Percentiles rank a stretch among this genome's conserved stretches.
These are phyloP conservation scores for Taxidea taxus DNA, from an alignment of 2,113 vertebrate genomes.

Conservation along the genomic window DNA sequence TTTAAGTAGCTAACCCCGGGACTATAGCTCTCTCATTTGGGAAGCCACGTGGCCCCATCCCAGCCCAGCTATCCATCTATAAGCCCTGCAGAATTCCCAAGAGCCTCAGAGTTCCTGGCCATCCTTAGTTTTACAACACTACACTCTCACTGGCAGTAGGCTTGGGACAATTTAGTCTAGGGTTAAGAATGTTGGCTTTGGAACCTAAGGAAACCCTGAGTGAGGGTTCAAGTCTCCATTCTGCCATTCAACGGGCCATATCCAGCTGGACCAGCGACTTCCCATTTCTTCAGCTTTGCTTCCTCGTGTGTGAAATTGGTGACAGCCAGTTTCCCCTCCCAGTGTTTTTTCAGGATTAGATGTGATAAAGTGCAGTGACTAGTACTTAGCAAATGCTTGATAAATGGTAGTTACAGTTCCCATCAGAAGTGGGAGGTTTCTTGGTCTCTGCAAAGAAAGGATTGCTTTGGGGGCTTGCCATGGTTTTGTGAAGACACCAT, in stretches of 20 bases:
- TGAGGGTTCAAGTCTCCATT: not conserved
- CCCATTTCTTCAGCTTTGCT: not conserved
- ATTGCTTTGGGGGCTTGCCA: not conserved
- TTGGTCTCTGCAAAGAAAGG: not conserved
- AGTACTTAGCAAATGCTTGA: not conserved
- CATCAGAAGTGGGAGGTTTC: not conserved
- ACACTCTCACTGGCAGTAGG: not conserved
- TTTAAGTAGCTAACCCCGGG: slow-evolving; percentile 18
- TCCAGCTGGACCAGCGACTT: not conserved
- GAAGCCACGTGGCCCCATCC: not conserved
- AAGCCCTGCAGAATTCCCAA: not conserved
- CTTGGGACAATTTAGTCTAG: not conserved
- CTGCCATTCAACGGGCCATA: not conserved
- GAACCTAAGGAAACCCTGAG: not conserved
- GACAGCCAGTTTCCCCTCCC: not conserved
- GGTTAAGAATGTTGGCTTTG: slow-evolving; percentile 13
- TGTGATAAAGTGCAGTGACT: not conserved
- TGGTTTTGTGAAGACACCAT: not conserved
- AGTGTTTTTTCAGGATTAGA: not conserved
- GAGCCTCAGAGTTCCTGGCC: not conserved
- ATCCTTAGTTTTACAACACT: not conserved
- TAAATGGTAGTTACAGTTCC: not conserved
- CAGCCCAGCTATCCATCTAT: slow-evolving; percentile 18
- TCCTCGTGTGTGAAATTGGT: not conserved
- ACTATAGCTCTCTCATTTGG: not conserved